Base-by-base conservation (phyloP, 2,888 invertebrate species). In the Drosophila kuntzei region DNA sequence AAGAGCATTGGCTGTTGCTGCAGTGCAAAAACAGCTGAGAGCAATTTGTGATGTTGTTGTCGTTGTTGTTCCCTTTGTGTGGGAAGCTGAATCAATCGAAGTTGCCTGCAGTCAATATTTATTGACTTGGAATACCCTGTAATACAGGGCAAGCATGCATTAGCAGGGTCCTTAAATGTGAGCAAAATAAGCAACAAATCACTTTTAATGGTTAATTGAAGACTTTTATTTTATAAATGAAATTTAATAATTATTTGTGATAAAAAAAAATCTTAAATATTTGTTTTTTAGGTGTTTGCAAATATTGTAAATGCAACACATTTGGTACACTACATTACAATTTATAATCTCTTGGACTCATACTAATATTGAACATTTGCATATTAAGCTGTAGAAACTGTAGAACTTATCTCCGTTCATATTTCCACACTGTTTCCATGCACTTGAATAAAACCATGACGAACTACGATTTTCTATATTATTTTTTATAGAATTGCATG, bases 401-500 rank as follows among this genome's bases (percentile, higher is more conserved):
- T 22, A 22, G 22, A 22, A 2, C 25, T 1, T 7, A 27, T 27
- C 2, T 8, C 8, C 8, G 8, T 7, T 14, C 7, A 36, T 36
- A 3, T 14, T n/a, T 36, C 36, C 2, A 25, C 1, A 27, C 29
- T 14, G 8, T 36, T 14, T 36, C 37, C 22, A 36, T 43, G 36
- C 34, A 43, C 29, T 49, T 36, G 34, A 67, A 49, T 20, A 49
- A 36, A 49, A 36, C 18, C 54, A 39, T 49, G 43, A 50, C 49
- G 27, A 63, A 46, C n/a, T 18, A 22, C n/a, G 43, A n/a, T 4
- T 16, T 16, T 22, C 22, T 32, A 27, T 14, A 4, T 44, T 43
- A 16, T 29, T 7, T 20, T 61, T 41, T 22, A 51, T 55, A 59
- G 25, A 49, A 64, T 64, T 12, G 69, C 76, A 70, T 73, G 73